phyloP scores from a whole-genome alignment of 2,888 invertebrate species.

The Trichogramma evanescens region DNA sequence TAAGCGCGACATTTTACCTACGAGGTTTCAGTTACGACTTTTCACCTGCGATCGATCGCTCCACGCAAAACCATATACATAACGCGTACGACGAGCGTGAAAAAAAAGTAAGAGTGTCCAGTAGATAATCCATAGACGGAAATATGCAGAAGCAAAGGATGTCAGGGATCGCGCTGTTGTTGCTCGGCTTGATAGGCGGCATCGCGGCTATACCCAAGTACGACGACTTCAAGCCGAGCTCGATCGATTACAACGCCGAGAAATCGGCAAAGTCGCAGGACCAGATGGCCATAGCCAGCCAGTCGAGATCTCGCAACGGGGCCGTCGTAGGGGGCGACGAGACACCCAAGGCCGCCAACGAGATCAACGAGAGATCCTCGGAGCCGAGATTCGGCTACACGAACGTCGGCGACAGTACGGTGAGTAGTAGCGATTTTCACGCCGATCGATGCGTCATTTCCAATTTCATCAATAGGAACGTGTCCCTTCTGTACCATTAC shows the following conservation, averaged over 20 bases:
- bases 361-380: conserved; percentile 35
- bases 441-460: not conserved
- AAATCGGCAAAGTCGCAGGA: conserved; percentile 36
- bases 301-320: conserved; percentile 29
- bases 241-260: conserved; percentile 34
- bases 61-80: too few relatives aligned
- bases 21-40: too few relatives aligned
- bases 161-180: conserved; percentile 9
- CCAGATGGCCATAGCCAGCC: conserved; percentile 37
- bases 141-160: too few relatives aligned
- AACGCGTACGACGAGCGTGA: too few relatives aligned
- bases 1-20: too few relatives aligned
- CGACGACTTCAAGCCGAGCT: conserved; percentile 48
- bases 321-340: conserved; percentile 7
- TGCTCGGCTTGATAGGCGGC: conserved; percentile 15
- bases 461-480: conserved; percentile 2
- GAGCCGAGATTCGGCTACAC: conserved; percentile 46
- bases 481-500: conserved; percentile 4
- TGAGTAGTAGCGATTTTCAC: conserved; percentile 25
- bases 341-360: conserved; percentile 24
- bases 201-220: conserved; percentile 33
- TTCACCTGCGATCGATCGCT: too few relatives aligned
- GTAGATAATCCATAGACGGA: too few relatives aligned
- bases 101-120: too few relatives aligned
- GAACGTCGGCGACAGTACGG: conserved; percentile 40